These are phyloP conservation scores for Drosophila melanica DNA, from an alignment of 1,140 invertebrate genomes.

Conservation along the genomic window DNA sequence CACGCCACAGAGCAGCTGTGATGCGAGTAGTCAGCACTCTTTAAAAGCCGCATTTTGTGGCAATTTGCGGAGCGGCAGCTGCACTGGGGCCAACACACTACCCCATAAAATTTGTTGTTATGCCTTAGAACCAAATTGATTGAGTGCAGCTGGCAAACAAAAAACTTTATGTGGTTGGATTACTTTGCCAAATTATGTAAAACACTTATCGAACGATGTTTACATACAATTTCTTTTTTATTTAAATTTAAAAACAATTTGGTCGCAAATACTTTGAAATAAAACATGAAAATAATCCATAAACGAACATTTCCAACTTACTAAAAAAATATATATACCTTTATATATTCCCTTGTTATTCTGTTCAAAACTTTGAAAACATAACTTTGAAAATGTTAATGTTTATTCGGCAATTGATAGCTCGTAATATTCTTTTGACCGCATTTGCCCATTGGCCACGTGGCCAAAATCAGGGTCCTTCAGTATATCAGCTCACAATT, in stretches of 20 bases:
- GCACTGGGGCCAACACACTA: constrained; percentile 44
- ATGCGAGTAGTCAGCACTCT: not conserved
- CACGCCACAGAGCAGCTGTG: constrained; percentile 39
- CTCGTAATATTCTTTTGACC: too few relatives aligned
- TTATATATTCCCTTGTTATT: too few relatives aligned
- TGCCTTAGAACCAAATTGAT: constrained; percentile 7
- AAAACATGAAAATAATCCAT: too few relatives aligned
- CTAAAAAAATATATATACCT: too few relatives aligned
- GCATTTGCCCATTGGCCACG: too few relatives aligned
- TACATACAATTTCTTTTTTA: too few relatives aligned
- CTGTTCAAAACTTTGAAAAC: not conserved
- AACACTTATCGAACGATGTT: too few relatives aligned
- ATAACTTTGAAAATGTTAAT: not conserved
- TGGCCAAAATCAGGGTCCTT: too few relatives aligned
- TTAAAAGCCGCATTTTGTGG: constrained; percentile 21
- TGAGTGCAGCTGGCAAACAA: not conserved
- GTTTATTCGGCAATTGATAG: too few relatives aligned
- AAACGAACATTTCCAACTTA: too few relatives aligned
- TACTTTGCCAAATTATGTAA: not conserved
- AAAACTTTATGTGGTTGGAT: not conserved
- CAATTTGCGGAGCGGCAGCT: constrained; percentile 18
- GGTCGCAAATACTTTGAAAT: not conserved
- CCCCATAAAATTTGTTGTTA: constrained; percentile 18
- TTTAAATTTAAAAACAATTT: too few relatives aligned
- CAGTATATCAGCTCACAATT: too few relatives aligned